Conservation (phyloP, 2,113 vertebrate genomes). For the Nycticryphes semicollaris region DNA sequence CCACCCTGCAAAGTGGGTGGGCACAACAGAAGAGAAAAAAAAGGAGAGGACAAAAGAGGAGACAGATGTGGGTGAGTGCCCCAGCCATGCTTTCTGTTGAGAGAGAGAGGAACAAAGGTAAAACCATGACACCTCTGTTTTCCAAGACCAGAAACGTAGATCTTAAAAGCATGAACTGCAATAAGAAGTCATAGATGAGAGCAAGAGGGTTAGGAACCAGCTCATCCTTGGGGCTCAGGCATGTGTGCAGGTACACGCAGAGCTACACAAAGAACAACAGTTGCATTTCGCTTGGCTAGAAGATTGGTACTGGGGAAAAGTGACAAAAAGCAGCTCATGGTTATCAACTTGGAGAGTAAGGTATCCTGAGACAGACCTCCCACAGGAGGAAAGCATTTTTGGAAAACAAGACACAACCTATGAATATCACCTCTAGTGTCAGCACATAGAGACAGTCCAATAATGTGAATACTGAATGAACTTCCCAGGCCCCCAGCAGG, state of each 20-base stretch:
- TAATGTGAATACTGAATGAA: not conserved
- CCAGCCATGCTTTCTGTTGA: not conserved
- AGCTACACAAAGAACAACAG: not conserved
- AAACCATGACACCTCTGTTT: not conserved
- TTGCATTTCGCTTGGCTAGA: not conserved
- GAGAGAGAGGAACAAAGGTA: not conserved
- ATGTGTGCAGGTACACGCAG: accelerated
- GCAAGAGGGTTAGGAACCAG: not conserved
- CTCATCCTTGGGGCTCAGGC: not conserved
- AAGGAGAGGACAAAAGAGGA: not conserved
- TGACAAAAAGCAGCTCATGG: not conserved
- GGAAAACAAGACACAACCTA: not conserved
- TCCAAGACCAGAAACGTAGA: not conserved
- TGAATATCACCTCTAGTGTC: not conserved
- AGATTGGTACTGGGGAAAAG: not conserved
- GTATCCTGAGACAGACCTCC: not conserved
- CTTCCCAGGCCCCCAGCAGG: not conserved
- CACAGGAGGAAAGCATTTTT: not conserved
- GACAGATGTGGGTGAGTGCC: not conserved
- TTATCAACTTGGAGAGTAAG: not conserved
- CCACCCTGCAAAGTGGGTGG: not conserved
- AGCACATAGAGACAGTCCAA: not conserved
- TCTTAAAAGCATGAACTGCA: not conserved
- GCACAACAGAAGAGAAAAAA: not conserved
- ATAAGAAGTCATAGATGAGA: not conserved